phyloP scores from a whole-genome alignment of 2,797 vertebrate species.

The Poliocrania exsul region DNA sequence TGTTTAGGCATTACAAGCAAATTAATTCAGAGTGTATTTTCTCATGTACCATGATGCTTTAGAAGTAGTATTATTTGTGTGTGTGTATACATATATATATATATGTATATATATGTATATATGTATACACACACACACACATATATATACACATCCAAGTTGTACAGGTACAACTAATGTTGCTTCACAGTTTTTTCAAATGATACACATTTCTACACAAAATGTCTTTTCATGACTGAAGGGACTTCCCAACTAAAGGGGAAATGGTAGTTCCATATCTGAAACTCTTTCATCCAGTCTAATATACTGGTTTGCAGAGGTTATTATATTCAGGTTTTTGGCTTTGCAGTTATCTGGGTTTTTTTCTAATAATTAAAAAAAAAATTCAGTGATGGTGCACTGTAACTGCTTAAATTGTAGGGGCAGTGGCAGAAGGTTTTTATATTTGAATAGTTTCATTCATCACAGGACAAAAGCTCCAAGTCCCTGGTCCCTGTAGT shows the following conservation, averaged over 20 bases:
- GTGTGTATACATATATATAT: background rate
- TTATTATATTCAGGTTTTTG: background rate
- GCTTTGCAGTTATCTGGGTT: background rate
- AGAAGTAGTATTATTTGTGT: background rate
- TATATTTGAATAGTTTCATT: background rate
- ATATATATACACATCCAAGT: background rate
- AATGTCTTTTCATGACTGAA: background rate
- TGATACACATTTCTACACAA: background rate
- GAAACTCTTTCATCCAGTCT: background rate
- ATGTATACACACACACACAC: background rate
- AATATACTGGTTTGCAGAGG: background rate
- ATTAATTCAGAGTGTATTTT: background rate
- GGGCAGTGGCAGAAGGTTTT: background rate
- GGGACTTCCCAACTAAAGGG: background rate
- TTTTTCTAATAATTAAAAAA: background rate
- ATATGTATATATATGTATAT: too few species aligned
- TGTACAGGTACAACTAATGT: background rate
- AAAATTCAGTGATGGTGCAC: background rate
- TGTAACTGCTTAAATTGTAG: background rate
- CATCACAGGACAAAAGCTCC: background rate
- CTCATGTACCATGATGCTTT: background rate
- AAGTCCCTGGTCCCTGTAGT: background rate
- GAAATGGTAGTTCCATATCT: background rate
- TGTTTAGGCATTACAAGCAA: background rate
- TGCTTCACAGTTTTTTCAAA: background rate